Base-by-base conservation (phyloP, 2,888 invertebrate species). In the Drosophila recens region DNA sequence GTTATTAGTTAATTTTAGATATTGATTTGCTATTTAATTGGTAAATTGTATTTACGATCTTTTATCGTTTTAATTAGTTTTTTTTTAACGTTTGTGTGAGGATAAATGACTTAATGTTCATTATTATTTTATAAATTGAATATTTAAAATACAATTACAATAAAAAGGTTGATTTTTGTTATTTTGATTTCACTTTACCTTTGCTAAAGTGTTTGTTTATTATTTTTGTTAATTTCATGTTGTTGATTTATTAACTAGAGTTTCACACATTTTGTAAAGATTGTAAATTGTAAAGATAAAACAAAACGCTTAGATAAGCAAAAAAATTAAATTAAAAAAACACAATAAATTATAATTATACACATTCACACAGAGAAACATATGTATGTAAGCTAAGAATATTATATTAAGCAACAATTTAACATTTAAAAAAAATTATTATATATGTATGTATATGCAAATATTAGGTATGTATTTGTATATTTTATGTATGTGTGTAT, bases 1-100 rank as follows among this genome's bases (percentile, higher is more conserved):
- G 56, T 67, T 66, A 58, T 59, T 71, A 30, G 45, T 68, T 79
- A 79, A 61, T 75, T 84, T 57, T 61, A 56, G 64, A 71, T 81
- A 82, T 82, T 74, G 66, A 84, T 75, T 87, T 77, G 81, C 71
- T 87, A 87, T 83, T 82, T 83, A 74, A 87, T 57, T 72, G 62
- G 67, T 74, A 72, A 75, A 73, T 64, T 66, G 45, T 45, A 40
- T 51, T 45, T 69, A 57, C 45, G 45, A 57, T 45, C 36, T 43
- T n/a, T 34, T 33, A 34, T 43, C 33, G 9, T 9, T 43, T 43
- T 17, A 23, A n/a, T n/a, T n/a, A 38, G 2, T 17, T 27, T 45
- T 43, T 43, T 17, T 30, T 34, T 36, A 43, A 27, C 27, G n/a
- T 52, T 20, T 71, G 11, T 43, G 30, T 63, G 38, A 33, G 27